Evolutionary conservation across 2,797 vertebrate genomes (phyloP), one percentile per base, ranked within the genome.

Genomic region (Merluccius polli): DNA sequence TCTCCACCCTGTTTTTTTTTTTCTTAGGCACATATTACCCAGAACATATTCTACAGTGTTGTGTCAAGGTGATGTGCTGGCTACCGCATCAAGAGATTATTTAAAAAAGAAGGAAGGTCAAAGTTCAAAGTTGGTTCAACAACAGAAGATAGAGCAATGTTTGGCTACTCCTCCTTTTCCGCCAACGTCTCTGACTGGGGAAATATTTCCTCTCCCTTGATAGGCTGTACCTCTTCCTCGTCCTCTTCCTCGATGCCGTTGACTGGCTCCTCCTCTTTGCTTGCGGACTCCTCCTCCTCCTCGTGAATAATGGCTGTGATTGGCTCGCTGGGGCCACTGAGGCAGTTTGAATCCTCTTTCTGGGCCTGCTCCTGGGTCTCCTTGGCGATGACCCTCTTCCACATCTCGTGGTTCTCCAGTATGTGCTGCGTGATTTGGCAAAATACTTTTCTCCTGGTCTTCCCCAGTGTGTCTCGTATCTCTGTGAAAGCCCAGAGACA

Each of bases 11-110:
- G 87, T 89, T 90, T 87, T 87, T 89, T 90, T 89, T 89, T 90
- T 88, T 90, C 89, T 93, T 93, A 95, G 95, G 95, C 92, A 95
- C 94, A 87, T 94, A 88, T 95, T 93, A 90, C 94, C 94, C 87
- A 90, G 91, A 80, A 94, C 90, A 92, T 91, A 84, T 82, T 98
- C 97, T 99, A 99, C 97, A 98, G 98, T 98, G 96, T 97, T 95
- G 97, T 99, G 98, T 99, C 96, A 94, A 97, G 94, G 94, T 95
- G 93, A 96, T 98, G 96, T 98, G 96, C 97, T 98, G 96, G 92
- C 91, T 93, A 94, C 91, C 83, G 83, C 90, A 90, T 91, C 82
- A 90, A 91, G 82, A 90, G 90, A 91, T 91, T 87, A 86, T 81
- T 91, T 87, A 86, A 77, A 93, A 92, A 87, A 92, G 73, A 91